A percentile compares a stretch with the other conserved stretches of the same genome.
Conservation (phyloP, 2,888 invertebrate genomes). For the Iselma pallidipennis region DNA sequence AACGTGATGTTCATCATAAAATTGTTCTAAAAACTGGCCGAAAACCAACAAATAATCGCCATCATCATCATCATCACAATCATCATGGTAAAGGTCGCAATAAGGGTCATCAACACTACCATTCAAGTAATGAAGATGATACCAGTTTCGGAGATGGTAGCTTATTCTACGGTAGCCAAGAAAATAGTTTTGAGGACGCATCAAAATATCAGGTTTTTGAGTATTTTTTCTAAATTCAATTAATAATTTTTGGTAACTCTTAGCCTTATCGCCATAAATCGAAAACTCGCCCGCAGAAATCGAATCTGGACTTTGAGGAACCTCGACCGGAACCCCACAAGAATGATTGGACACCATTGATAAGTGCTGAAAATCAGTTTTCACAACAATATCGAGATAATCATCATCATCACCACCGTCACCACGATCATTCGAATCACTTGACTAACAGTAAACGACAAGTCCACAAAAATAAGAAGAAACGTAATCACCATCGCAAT, state of each 20-base stretch:
- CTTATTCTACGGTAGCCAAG: not conserved
- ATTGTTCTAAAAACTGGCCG: constrained; percentile 5
- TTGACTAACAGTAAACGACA: no score
- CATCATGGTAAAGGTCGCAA: not conserved
- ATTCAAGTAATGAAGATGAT: not conserved
- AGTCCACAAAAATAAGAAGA: not conserved
- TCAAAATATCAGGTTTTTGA: not conserved
- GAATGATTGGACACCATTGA: not conserved
- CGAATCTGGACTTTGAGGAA: not conserved
- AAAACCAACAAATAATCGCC: not conserved
- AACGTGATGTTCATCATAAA: constrained; percentile 12
- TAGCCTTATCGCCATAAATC: constrained; percentile 2
- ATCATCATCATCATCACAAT: not conserved
- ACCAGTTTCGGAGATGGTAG: not conserved
- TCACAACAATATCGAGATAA: no score
- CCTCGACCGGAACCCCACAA: not conserved
- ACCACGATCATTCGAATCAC: not conserved
- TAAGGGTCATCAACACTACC: not conserved
- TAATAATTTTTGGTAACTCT: not conserved
- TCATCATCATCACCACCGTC: not conserved
- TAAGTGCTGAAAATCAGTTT: not conserved
- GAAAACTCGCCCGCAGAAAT: not conserved
- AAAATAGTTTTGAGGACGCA: constrained; percentile 1
- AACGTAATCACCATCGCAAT: not conserved
- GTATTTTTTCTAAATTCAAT: not conserved